Base-by-base conservation (phyloP, 2,113 vertebrate species). In the Bagarius yarrelli region DNA sequence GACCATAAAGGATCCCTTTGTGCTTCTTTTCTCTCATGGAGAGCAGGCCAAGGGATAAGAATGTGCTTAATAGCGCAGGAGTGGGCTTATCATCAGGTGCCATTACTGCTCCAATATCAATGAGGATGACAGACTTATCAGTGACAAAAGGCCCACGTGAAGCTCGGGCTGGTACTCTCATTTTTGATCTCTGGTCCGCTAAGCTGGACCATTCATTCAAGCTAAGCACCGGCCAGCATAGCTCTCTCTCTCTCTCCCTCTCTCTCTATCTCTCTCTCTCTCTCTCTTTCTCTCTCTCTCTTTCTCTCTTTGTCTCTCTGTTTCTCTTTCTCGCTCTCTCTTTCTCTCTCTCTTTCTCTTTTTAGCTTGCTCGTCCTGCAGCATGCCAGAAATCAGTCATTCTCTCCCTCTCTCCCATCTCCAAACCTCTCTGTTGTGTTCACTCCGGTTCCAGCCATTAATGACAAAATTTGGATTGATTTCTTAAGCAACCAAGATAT, bases 91-190 rank as follows among this genome's bases (percentile, higher is more conserved):
- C 95, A 95, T 94, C 93, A 83, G 92, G 91, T 94, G 93, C 93
- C 94, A 95, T 95, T 95, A 95, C 93, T 91, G 93, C 91, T 93
- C 92, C 95, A 96, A 96, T 96, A 96, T 95, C 92, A 93, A 90
- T 89, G 72, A 94, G 93, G 95, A 95, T 96, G 95, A 96, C 95
- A 96, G 95, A 95, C 94, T 95, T 95, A 95, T 96, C 95, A 95
- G 95, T 96, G 95, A 95, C 93, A 93, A 91, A 92, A 91, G 67
- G 90, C 88, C 90, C 92, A 91, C 91, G 90, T 94, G 92, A 93
- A 94, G 93, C 87, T 89, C 4, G 74, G 86, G 88, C 88, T 90
- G 87, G 91, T 93, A 92, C 91, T 71, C 44, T 81, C 93, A 91
- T 92, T 93, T 94, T 94, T 95, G 95, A 96, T 95, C 95, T 95